Evolutionary conservation across 2,113 vertebrate species (phyloP).

Genomic region (Serilophus lunatus): DNA sequence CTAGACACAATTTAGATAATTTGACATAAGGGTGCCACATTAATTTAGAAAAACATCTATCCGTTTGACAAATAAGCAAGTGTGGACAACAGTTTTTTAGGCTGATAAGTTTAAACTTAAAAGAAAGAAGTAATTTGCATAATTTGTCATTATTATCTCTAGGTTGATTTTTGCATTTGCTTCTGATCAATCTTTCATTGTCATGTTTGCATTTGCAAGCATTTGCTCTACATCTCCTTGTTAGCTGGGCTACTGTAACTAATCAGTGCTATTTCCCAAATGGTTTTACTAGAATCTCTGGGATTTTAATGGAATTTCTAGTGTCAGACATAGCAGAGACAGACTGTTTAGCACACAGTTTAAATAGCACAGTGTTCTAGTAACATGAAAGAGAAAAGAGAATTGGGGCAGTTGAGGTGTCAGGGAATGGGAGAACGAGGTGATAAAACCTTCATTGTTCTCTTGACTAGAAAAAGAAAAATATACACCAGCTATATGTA

Average conservation of each 20-base stretch:
- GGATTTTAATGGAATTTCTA: not conserved
- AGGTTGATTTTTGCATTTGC: not conserved
- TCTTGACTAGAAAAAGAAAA: not conserved
- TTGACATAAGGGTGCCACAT: not conserved
- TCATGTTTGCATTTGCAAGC: not conserved
- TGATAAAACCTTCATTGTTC: not conserved
- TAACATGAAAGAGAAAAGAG: not conserved
- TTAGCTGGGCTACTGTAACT: not conserved
- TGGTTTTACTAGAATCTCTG: not conserved
- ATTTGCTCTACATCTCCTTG: not conserved
- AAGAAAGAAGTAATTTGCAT: not conserved
- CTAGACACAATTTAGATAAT: not conserved
- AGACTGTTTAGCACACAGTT: not conserved
- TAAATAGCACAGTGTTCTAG: not conserved
- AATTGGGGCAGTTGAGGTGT: not conserved
- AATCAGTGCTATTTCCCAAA: not conserved
- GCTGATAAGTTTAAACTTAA: not conserved
- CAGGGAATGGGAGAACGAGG: accelerated
- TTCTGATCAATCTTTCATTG: not conserved
- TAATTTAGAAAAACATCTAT: not conserved
- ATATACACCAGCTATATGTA: not conserved
- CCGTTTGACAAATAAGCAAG: not conserved
- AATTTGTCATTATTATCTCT: not conserved
- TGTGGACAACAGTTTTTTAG: not conserved
- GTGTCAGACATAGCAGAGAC: not conserved